Percentiles rank a stretch among this genome's conserved stretches.
These are phyloP conservation scores for Chaetorhynchus papuensis DNA, from an alignment of 2,113 vertebrate genomes.

Conservation along the genomic window DNA sequence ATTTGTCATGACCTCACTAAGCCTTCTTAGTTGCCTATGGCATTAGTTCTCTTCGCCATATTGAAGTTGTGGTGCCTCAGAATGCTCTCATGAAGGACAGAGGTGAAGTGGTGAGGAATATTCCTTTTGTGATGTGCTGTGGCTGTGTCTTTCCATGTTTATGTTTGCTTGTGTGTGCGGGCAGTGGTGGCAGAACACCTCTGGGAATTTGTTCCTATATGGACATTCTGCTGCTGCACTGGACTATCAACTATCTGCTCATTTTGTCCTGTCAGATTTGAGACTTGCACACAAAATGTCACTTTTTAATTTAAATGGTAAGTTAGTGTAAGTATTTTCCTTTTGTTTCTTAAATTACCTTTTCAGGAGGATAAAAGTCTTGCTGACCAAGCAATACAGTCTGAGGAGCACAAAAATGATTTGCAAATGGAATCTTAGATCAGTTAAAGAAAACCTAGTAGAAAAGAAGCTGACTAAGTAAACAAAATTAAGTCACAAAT, in stretches of 20 bases:
- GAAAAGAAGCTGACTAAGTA: not conserved
- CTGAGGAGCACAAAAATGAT: not conserved
- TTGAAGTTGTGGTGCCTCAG: not conserved
- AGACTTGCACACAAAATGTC: not conserved
- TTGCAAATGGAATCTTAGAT: not conserved
- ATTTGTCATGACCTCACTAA: not conserved
- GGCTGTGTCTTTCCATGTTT: not conserved
- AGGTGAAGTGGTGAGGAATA: not conserved
- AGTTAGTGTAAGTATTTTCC: not conserved
- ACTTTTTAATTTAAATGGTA: not conserved
- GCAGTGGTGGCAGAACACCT: not conserved
- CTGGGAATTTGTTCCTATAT: not conserved
- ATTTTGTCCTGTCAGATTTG: not conserved
- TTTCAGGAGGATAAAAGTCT: not conserved
- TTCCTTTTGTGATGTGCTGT: not conserved
- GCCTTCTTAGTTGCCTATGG: not conserved
- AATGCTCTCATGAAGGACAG: not conserved
- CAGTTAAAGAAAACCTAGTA: not conserved
- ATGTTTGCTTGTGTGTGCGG: not conserved
- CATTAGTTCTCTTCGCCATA: not conserved
- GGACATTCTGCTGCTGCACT: not conserved
- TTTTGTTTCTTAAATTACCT: not conserved
- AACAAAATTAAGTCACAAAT: not conserved
- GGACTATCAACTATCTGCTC: not conserved
- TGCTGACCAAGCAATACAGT: not conserved